Base-by-base conservation (phyloP, 2,797 vertebrate species). In the Fringilla coelebs region DNA sequence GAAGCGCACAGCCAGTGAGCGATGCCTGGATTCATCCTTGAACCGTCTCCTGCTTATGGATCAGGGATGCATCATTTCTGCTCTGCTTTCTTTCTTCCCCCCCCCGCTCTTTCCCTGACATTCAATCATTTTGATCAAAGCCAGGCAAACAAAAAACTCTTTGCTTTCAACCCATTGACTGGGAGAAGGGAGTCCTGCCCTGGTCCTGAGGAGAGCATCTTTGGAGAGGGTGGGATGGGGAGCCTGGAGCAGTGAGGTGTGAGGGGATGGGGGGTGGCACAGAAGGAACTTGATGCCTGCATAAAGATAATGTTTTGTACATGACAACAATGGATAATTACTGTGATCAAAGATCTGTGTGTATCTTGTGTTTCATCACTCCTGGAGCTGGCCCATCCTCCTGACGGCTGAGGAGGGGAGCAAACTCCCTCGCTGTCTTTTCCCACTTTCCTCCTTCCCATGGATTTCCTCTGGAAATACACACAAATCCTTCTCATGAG, bases 81-180 rank as follows among this genome's bases (percentile, higher is more conserved):
- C 63, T 55, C 51, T 91, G 78, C 70, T 94, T 90, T 94, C 71
- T 86, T 81, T 75, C 36, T 26, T 16, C 41, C 41, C 7, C n/a
- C 54, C 1, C 29, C 48, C 0, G 0, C 71, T 49, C 34, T 65
- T 43, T 60, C 43, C 60, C 46, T 72, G 62, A 43, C 3, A 5
- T 57, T 88, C 62, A n/a, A n/a, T 90, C 45, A 16, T 81, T 95
- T 76, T 88, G 75, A 91, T 95, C 90, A 94, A 93, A 97, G 88
- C 81, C 10, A 32, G 29, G 55, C 38, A 88, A 79, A 73, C 7
- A 40, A 63, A 82, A 79, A 41, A 3, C 29, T 72, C 57, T 65
- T 13, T 76, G 22, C 54, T 86, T 31, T 74, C 43, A 5, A 60
- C 32, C 77, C 7, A 3, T 57, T 17, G 25, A 63, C 29, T 66